Evolutionary conservation across 2,888 invertebrate species (phyloP), one percentile per base, ranked within the genome.

Genomic region (Acleris holmiana): DNA sequence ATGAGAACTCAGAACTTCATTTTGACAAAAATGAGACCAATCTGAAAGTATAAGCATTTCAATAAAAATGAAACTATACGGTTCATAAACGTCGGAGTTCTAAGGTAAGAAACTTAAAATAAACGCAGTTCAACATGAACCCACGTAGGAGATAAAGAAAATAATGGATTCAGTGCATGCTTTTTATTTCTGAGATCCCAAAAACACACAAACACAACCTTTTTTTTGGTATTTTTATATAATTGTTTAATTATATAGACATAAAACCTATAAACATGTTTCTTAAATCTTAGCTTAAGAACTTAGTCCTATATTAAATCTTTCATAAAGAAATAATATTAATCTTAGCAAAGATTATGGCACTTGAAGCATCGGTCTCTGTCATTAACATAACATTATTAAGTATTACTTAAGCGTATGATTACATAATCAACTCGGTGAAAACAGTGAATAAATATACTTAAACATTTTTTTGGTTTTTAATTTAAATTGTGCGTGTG

Each of bases 141-240:
- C n/a, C n/a, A 23, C 1, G 7, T 18, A 47, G 13, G 21, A 5
- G 46, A 59, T 50, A 53, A 76, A 75, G 68, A 71, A 74, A 76
- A 78, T 69, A 55, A 60, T 46, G 0, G 69, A 46, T 84, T 83
- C 85, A 86, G 79, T 84, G 82, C 85, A 84, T 86, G 88, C 80
- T 84, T 85, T 80, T 88, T 90, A 88, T 91, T 92, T 90, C 89
- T 90, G 92, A 91, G 91, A 93, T 92, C 91, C 88, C 92, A 92
- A 93, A 92, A 92, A 93, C 91, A 90, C 91, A 86, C 88, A 87
- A 89, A 91, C 88, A 89, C 85, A 77, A 70, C 74, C 35, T 13
- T 35, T 76, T 71, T 77, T 71, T 66, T 74, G 74, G 72, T 70
- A 69, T 72, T 71, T 69, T 73, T 73, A 69, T 62, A 73, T 72